Evolutionary conservation across 2,113 vertebrate genomes (phyloP).

Genomic region (Ardeotis arabs): DNA sequence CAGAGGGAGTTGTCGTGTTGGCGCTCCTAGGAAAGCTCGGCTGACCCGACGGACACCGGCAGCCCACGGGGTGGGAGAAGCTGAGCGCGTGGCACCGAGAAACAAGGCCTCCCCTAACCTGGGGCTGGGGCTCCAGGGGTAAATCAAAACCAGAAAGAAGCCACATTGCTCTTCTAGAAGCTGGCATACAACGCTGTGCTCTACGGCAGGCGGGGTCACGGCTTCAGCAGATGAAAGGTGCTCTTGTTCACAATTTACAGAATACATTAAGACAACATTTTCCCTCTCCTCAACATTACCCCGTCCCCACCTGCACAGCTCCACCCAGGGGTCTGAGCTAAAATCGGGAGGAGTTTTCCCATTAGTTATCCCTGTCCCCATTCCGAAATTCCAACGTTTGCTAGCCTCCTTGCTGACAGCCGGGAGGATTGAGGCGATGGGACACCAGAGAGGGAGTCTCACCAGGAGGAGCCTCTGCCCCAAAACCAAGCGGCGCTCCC

Average conservation of each 20-base stretch:
- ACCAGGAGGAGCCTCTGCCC: background rate
- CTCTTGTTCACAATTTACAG: background rate
- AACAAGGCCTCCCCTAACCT: background rate
- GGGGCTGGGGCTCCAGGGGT: background rate
- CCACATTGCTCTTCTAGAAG: background rate
- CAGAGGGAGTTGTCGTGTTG: background rate
- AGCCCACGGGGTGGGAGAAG: background rate
- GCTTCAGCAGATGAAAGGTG: background rate
- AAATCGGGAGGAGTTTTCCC: background rate
- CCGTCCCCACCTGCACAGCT: background rate
- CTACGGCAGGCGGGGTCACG: background rate
- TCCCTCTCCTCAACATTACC: background rate
- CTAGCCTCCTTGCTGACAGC: background rate
- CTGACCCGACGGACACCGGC: rapidly evolving
- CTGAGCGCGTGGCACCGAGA: rapidly evolving
- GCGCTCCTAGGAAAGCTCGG: rapidly evolving
- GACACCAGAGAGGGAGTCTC: background rate
- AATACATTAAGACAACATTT: no score
- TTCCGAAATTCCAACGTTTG: no score
- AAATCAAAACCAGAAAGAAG: background rate
- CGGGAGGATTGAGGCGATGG: background rate
- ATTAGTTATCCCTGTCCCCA: background rate
- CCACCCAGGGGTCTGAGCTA: rapidly evolving
- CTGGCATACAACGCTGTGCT: rapidly evolving
- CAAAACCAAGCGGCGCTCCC: background rate